A percentile compares a stretch with the other conserved stretches of the same genome.
Evolutionary conservation across 2,888 invertebrate genomes (phyloP).

Genomic region (Thumatha senex): DNA sequence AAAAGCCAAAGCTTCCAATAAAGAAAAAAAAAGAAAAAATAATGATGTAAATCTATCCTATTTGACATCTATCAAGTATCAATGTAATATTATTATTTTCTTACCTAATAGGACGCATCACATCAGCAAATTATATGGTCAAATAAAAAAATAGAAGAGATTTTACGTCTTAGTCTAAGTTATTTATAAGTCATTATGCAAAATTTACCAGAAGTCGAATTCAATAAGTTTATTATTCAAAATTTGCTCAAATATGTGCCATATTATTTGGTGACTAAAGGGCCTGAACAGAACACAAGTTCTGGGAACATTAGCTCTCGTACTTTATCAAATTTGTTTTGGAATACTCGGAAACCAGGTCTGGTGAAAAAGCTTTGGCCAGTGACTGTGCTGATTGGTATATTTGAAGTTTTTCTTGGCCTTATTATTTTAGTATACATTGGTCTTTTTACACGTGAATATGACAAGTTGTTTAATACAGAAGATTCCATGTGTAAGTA

Average conservation of each 20-base stretch:
- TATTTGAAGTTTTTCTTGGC: constrained; percentile 21
- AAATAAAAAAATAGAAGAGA: neutral
- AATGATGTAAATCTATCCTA: too few relatives aligned
- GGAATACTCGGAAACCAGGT: constrained; percentile 5
- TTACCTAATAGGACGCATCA: neutral
- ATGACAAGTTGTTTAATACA: constrained; percentile 27
- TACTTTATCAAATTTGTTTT: neutral
- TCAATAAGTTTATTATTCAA: constrained; percentile 27
- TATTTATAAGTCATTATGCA: constrained; percentile 13
- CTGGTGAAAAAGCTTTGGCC: constrained; percentile 17
- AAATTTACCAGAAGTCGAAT: constrained; percentile 20
- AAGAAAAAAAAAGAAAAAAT: too few relatives aligned
- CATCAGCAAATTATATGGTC: neutral
- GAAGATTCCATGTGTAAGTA: constrained; percentile 23
- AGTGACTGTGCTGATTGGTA: constrained; percentile 18
- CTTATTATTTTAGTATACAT: constrained; percentile 5
- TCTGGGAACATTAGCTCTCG: neutral
- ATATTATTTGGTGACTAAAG: neutral
- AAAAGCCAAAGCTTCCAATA: too few relatives aligned
- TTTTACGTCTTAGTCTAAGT: too few relatives aligned
- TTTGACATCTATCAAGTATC: neutral
- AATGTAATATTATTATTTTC: neutral
- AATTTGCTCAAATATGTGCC: constrained; percentile 14
- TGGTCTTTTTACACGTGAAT: constrained; percentile 10
- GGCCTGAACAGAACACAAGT: neutral